Percentiles rank a stretch among this genome's conserved stretches.
These are phyloP conservation scores for Platycnemis pennipes DNA, from an alignment of 2,888 invertebrate genomes.

Conservation along the genomic window DNA sequence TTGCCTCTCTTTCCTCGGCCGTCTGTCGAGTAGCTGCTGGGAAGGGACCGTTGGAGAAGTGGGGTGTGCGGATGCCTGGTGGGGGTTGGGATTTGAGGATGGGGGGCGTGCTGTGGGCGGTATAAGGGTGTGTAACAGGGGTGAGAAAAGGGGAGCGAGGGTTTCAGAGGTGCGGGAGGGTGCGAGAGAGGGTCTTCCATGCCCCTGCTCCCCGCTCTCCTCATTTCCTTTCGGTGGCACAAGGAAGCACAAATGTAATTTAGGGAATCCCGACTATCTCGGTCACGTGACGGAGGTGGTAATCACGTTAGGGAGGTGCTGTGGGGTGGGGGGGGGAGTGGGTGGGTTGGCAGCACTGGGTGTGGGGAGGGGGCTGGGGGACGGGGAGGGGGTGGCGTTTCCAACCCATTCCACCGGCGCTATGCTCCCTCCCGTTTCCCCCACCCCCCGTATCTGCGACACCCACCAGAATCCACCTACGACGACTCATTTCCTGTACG, in stretches of 20 bases:
- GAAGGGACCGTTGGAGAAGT: not conserved
- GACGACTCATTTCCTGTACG: too few species aligned
- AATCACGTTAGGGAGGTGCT: conserved; percentile 19
- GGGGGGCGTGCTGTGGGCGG: not conserved
- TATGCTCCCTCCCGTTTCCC: not conserved
- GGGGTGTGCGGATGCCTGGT: not conserved
- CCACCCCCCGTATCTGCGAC: not conserved
- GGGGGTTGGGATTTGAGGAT: not conserved
- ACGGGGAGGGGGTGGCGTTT: not conserved
- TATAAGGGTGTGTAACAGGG: not conserved
- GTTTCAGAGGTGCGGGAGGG: not conserved
- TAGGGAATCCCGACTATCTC: conserved; percentile 53
- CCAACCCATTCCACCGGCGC: not conserved
- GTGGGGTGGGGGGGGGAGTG: not conserved
- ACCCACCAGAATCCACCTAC: not conserved
- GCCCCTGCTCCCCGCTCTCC: not conserved
- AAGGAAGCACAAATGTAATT: conserved; percentile 47
- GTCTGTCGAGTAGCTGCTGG: too few species aligned
- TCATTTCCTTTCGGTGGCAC: not conserved
- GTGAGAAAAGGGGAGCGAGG: not conserved
- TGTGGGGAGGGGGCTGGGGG: not conserved
- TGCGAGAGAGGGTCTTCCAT: too few species aligned
- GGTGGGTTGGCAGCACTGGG: too few species aligned
- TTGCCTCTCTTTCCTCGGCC: not conserved
- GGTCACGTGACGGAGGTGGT: conserved; percentile 56